Conservation (phyloP, 2,113 vertebrate species). For the Rhinopomastus cyanomelas region DNA sequence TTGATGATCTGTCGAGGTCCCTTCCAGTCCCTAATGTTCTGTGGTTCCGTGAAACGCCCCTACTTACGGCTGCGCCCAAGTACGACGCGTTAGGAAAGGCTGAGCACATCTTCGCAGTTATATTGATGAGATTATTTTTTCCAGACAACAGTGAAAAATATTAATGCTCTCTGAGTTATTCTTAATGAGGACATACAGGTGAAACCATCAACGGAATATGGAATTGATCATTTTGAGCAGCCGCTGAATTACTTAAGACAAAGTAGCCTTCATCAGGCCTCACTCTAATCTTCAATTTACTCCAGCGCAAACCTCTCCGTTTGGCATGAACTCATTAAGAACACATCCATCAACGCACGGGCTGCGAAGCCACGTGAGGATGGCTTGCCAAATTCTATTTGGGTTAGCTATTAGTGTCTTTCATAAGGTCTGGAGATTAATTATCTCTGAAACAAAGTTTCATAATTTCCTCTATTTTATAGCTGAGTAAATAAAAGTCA, state of each 20-base stretch:
- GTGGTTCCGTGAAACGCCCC: too few species aligned
- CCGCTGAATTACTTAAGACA: constrained; percentile 55
- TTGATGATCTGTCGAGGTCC: too few species aligned
- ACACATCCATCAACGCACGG: constrained; percentile 48
- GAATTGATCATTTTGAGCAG: constrained; percentile 52
- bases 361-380: constrained; percentile 23
- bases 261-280: constrained; percentile 40
- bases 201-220: constrained; percentile 36
- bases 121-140: not conserved
- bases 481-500: constrained; percentile 6
- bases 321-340: constrained; percentile 52
- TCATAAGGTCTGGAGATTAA: constrained; percentile 1
- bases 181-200: constrained; percentile 6
- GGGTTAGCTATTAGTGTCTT: constrained; percentile 20
- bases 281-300: constrained; percentile 61
- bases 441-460: constrained; percentile 50
- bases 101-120: not conserved
- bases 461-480: constrained; percentile 2
- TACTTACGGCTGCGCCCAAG: not conserved
- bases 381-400: constrained; percentile 48
- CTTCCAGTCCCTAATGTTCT: too few species aligned
- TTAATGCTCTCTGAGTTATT: not conserved
- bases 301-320: constrained; percentile 40
- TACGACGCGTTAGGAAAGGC: not conserved
- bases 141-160: not conserved